These are phyloP conservation scores for Drosophila sproati DNA, from an alignment of 1,140 invertebrate species.

Conservation along the genomic window DNA sequence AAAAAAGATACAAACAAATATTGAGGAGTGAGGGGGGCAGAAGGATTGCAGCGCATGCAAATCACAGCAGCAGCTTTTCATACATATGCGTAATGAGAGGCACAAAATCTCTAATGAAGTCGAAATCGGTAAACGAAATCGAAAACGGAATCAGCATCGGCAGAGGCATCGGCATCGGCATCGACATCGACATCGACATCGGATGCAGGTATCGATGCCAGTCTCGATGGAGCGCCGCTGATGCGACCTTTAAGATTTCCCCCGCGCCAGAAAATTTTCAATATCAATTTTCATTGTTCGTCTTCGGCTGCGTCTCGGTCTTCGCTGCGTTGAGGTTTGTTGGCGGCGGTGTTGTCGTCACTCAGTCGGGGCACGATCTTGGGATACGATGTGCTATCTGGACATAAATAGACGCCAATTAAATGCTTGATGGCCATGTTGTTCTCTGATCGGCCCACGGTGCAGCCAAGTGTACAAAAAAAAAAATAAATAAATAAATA, in stretches of 20 bases:
- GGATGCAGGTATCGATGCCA: constrained; percentile 30
- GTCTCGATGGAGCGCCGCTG: constrained; percentile 22
- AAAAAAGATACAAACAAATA: not conserved
- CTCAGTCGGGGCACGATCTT: constrained; percentile 69
- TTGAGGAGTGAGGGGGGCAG: not conserved
- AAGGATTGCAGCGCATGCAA: constrained; percentile 15
- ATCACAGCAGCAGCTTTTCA: constrained; percentile 25
- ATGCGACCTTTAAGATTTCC: constrained; percentile 74
- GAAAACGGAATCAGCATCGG: constrained; percentile 23
- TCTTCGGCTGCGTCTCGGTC: not conserved
- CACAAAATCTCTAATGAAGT: constrained; percentile 42
- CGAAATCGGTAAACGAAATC: constrained; percentile 1
- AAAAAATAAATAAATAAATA: not conserved
- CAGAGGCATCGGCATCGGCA: not conserved
- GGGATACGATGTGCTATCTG: constrained; percentile 69
- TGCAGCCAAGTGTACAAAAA: constrained; percentile 19
- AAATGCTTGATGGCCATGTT: constrained; percentile 71
- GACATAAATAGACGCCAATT: constrained; percentile 82
- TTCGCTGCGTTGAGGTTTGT: not conserved
- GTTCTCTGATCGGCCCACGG: constrained; percentile 20
- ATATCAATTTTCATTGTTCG: constrained; percentile 80
- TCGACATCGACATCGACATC: not conserved
- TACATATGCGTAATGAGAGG: constrained; percentile 76
- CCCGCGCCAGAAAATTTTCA: constrained; percentile 47
- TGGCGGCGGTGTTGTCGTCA: constrained; percentile 57